Percentiles rank a stretch among this genome's conserved stretches.
phyloP scores from a whole-genome alignment of 2,888 invertebrate genomes.

The Aphidoletes aphidimyza region DNA sequence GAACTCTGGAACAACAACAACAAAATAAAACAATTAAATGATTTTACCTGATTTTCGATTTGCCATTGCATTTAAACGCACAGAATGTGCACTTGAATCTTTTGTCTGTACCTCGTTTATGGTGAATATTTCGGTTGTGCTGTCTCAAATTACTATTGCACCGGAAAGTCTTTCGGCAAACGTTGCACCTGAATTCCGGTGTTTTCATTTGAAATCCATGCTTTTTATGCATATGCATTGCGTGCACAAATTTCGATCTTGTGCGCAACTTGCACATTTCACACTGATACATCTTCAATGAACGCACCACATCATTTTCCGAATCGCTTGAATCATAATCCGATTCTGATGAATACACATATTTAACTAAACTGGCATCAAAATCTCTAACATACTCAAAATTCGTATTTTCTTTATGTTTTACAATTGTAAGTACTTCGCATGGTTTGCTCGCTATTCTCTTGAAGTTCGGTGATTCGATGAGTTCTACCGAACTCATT shows the following conservation, averaged over 20 bases:
- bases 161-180: neutral
- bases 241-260: neutral
- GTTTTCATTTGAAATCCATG: slow-evolving; percentile 5
- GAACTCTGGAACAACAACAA: neutral
- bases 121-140: neutral
- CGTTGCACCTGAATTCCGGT: neutral
- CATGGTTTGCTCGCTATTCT: neutral
- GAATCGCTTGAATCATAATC: slow-evolving; percentile 26
- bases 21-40: neutral
- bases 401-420: neutral
- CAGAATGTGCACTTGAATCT: slow-evolving; percentile 1
- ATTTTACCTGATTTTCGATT: slow-evolving; percentile 5
- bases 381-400: neutral
- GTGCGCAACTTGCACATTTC: neutral
- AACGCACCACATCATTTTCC: neutral
- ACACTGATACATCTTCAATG: neutral
- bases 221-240: slow-evolving; percentile 17
- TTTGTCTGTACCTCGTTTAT: neutral
- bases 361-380: slow-evolving; percentile 8
- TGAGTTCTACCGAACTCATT: neutral
- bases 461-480: no score
- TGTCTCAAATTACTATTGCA: neutral
- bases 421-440: neutral
- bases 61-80: neutral
- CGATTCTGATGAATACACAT: neutral